These are phyloP conservation scores for Chaitophorus viminalis DNA, from an alignment of 2,888 invertebrate species.

Conservation along the genomic window DNA sequence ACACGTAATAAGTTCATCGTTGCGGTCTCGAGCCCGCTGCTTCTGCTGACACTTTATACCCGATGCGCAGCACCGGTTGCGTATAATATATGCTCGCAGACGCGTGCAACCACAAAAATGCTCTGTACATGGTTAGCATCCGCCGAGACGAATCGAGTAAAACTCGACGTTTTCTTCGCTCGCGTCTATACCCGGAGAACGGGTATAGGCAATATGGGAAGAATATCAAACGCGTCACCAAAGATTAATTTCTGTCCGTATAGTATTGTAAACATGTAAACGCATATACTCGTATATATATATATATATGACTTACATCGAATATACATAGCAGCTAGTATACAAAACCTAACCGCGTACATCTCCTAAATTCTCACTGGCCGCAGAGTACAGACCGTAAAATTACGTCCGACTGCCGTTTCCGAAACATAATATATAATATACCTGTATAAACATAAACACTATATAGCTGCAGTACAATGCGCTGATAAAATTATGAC, in stretches of 20 bases:
- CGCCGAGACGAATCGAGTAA: background rate
- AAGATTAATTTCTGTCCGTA: no score
- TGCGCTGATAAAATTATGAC: background rate
- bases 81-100: background rate
- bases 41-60: background rate
- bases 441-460: no score
- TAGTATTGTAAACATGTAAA: background rate
- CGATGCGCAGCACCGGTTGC: background rate
- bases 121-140: background rate
- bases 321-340: background rate
- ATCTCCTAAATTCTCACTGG: background rate
- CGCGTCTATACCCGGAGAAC: background rate
- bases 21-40: background rate
- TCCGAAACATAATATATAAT: background rate
- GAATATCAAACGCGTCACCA: background rate
- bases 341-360: background rate
- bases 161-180: background rate
- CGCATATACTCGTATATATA: no score
- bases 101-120: conserved; percentile 30
- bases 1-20: background rate
- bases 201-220: background rate
- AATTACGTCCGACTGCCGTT: conserved; percentile 11
- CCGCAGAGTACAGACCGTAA: background rate
- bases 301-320: no score
- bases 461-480: background rate